Base-by-base conservation (phyloP, 92 coral and sea anemone species). In the Phenganax stokvisi region DNA sequence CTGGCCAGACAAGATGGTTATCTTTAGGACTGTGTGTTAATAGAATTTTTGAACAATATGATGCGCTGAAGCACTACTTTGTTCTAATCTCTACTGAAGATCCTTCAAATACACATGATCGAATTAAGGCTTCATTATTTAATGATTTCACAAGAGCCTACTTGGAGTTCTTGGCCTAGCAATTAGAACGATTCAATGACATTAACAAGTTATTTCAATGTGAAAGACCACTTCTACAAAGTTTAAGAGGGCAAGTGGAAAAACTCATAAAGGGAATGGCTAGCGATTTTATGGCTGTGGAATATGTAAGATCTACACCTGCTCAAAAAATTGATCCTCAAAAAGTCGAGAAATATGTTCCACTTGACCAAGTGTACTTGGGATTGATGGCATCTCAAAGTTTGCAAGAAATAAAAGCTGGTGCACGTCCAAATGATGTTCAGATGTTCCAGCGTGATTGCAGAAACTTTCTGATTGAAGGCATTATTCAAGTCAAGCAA, bases 381-480 rank as follows among this genome's bases (percentile, higher is more conserved):
- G 74, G 74, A 25, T 31, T 69, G 15, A 72, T 51, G 76, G 76
- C 76, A 44, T 72, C 76, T 9, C 57, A 72, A 71, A 47, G 76
- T 72, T 72, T 72, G 76, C 57, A 29, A 54, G 76, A 72, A 54
- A 72, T 72, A 29, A 10, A 72, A 72, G 58, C 20, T 44, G 76
- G 76, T 72, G 76, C 76, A 8, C 65, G 47, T 30, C 51, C 12
- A 61, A 28, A 61, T 61, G 67, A 61, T 17, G 67, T 61, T 61
- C 9, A 61, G 28, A 61, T 7, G 27, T 66, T 72, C 76, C 56
- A 72, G 59, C 58, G 25, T 72, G 76, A 72, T 54, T 72, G 76
- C 76, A 72, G 76, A 72, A 72, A 29, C 59, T 72, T 72, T 57
- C 12, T 29, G 76, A 72, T 72, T 72, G 76, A 72, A 52, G 76